Evolutionary conservation across 2,797 vertebrate genomes (phyloP), one percentile per base, ranked within the genome.

Genomic region (Characodon lateralis): DNA sequence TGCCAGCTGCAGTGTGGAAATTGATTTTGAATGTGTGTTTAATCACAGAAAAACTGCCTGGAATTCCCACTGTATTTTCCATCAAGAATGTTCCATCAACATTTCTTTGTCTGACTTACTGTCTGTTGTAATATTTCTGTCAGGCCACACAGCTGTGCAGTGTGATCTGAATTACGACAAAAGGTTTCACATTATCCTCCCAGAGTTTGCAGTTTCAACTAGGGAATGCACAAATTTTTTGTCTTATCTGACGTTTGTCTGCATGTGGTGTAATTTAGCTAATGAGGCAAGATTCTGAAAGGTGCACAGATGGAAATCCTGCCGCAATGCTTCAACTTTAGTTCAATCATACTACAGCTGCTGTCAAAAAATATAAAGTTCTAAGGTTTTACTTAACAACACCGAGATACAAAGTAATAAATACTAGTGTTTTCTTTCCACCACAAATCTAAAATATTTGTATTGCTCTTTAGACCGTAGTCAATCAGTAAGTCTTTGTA

Each of bases 231-330:
- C 68, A 82, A 78, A 46, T 85, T 81, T 50, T 56, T 78, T 77
- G 79, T 86, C 83, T 79, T 72, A 87, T 90, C 74, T 80, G 65
- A 69, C 59, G 58, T 75, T 80, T 77, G 72, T 77, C 78, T 87
- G 77, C 85, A 85, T 83, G 85, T 88, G 88, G 31, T 89, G 83
- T 43, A 59, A 24, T 88, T 89, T 83, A 84, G 61, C 76, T 63
- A 14, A 69, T 61, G 22, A 61, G 72, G 28, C 58, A 76, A 81
- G 73, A 83, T 73, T 7, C 76, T 88, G 87, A 78, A 71, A 78
- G 74, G 58, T 51, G 0, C 0, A 24, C 7, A 16, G 59, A 70
- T 78, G 77, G 41, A 46, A 82, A 51, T 83, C 71, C 48, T 43
- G n/a, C 77, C 78, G 41, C 79, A 80, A 68, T 35, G 73, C 66